Base-by-base conservation (phyloP, 2,888 invertebrate genomes). In the Pyrgus malvae region DNA sequence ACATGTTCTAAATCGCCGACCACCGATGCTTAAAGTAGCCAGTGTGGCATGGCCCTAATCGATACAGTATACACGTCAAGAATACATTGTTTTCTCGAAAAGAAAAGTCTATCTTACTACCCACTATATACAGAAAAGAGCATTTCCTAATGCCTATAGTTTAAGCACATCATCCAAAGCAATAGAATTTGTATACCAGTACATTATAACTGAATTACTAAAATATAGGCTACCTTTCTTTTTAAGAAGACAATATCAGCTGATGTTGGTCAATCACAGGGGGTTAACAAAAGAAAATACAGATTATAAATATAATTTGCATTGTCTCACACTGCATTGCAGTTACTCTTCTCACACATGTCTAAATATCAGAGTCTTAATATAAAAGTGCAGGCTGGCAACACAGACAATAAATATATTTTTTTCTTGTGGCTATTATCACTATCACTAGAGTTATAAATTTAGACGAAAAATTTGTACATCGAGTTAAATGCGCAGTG, bases 251-350 rank as follows among this genome's bases (percentile, higher is more conserved):
- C 27, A 17, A 44, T 44, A 46, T 41, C 59, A 38, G 49, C 19
- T n/a, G n/a, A 57, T 41, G 48, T 58, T 55, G 51, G 55, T 62
- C 55, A 62, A 68, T 68, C 67, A 70, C 65, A 69, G 58, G 65
- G 66, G 60, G 61, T 60, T 63, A 63, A 59, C 65, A 70, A 65
- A 63, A 59, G 66, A 69, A 74, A 64, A 63, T 55, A 60, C 53
- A 63, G 53, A 58, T 55, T 61, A 62, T 59, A 65, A 64, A 66
- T 59, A 65, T 65, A 63, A 65, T 65, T 66, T 70, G 70, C 71
- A 70, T 71, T 68, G 65, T 65, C 60, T 63, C 58, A 65, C 68
- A 76, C 75, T 75, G 75, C 77, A 76, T 75, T 75, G 75, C 76
- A 77, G 74, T 70, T 73, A 74, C 74, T 62, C 59, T 65, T 66